A percentile compares a stretch with the other conserved stretches of the same genome.
Conservation (phyloP, 2,797 vertebrate genomes). For the Sebastes aleutianus region DNA sequence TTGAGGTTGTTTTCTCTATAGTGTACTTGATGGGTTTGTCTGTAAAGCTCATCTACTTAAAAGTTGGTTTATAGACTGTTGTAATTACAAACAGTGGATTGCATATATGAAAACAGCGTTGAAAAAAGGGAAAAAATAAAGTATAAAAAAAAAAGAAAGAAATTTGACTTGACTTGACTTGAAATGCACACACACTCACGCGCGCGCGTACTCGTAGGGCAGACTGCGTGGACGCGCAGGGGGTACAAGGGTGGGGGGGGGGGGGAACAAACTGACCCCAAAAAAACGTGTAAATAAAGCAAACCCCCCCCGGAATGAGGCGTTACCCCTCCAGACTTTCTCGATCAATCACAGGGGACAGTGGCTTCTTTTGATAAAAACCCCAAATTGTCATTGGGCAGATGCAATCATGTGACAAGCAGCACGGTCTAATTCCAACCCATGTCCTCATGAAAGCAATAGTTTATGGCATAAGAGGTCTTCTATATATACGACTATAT, state of each 20-base stretch:
- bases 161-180: too few species aligned
- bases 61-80: too few species aligned
- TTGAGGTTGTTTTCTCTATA: too few species aligned
- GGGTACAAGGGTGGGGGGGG: background rate
- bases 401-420: slow-evolving; percentile 99
- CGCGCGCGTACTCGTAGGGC: background rate
- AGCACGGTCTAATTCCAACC: slow-evolving; percentile 98
- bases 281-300: slow-evolving; percentile 94
- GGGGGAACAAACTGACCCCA: slow-evolving; percentile 65
- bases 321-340: slow-evolving; percentile 94
- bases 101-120: too few species aligned
- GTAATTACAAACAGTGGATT: too few species aligned
- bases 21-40: too few species aligned
- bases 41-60: too few species aligned
- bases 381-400: slow-evolving; percentile 99
- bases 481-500: slow-evolving; percentile 90
- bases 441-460: slow-evolving; percentile 97
- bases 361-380: slow-evolving; percentile 99
- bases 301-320: slow-evolving; percentile 91
- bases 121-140: too few species aligned
- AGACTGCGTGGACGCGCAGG: slow-evolving; percentile 50
- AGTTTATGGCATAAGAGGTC: slow-evolving; percentile 97
- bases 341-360: slow-evolving; percentile 99
- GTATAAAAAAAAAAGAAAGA: too few species aligned
- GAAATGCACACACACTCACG: background rate